Evolutionary conservation across 2,797 vertebrate species (phyloP).

Genomic region (Tenualosa ilisha): DNA sequence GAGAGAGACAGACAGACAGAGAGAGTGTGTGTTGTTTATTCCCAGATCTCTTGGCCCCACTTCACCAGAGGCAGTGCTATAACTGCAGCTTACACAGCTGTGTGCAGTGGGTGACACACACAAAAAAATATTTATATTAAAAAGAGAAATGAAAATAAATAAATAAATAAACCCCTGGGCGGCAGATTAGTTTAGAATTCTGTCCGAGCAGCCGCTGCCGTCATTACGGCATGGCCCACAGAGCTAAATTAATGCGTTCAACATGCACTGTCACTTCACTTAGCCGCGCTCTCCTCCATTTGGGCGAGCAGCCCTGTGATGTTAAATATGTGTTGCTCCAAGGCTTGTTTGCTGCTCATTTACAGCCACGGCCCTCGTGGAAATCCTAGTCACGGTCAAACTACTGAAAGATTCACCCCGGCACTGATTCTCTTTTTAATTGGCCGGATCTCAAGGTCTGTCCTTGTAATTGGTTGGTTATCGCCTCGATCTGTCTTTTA

Average conservation of each 20-base stretch:
- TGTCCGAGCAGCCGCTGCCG: not conserved
- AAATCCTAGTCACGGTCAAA: slow-evolving; percentile 18
- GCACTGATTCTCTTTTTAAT: not conserved
- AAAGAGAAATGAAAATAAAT: not conserved
- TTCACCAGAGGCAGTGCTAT: not conserved
- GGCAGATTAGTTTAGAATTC: slow-evolving; percentile 4
- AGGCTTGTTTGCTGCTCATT: slow-evolving; percentile 9
- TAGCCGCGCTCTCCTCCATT: not conserved
- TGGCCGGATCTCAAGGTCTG: slow-evolving; percentile 12
- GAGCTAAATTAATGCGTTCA: slow-evolving; percentile 22
- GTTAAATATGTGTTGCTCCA: slow-evolving; percentile 6
- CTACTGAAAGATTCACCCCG: slow-evolving; percentile 7
- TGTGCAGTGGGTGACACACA: slow-evolving; percentile 1
- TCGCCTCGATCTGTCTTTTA: slow-evolving; percentile 23
- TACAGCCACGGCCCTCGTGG: not conserved
- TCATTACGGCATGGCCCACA: not conserved
- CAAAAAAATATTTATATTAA: not conserved
- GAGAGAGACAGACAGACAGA: too few species aligned
- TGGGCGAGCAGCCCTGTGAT: not conserved
- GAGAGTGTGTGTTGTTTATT: not conserved
- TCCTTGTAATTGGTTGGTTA: slow-evolving; percentile 19
- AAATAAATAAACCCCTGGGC: not conserved
- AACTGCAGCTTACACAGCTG: not conserved
- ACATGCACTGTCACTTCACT: slow-evolving; percentile 16
- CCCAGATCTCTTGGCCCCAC: not conserved